These are phyloP conservation scores for Cyclophora punctaria DNA, from an alignment of 2,888 invertebrate genomes.

Conservation along the genomic window DNA sequence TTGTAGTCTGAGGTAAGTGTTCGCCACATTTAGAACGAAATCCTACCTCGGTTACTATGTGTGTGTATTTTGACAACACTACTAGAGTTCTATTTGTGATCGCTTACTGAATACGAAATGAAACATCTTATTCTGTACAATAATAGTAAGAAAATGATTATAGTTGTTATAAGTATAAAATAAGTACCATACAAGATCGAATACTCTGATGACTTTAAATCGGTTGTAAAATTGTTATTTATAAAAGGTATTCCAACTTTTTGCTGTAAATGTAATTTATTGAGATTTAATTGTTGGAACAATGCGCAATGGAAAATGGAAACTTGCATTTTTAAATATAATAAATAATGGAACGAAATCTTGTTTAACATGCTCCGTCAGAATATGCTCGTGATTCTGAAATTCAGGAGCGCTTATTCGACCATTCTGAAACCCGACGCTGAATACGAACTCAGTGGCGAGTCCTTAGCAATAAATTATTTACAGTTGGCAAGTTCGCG, in stretches of 20 bases:
- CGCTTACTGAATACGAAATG: slow-evolving; percentile 25
- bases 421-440: slow-evolving; percentile 11
- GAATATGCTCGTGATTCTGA: slow-evolving; percentile 22
- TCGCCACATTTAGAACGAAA: background rate
- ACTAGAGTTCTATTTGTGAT: slow-evolving; percentile 27
- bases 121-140: slow-evolving; percentile 15
- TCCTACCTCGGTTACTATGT: background rate
- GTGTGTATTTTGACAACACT: slow-evolving; percentile 25
- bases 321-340: slow-evolving; percentile 3
- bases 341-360: slow-evolving; percentile 8
- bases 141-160: too few species aligned
- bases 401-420: slow-evolving; percentile 24
- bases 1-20: background rate
- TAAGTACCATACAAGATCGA: too few species aligned
- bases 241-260: too few species aligned
- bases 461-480: slow-evolving; percentile 39
- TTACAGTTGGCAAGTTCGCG: slow-evolving; percentile 30
- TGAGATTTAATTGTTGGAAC: too few species aligned
- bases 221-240: too few species aligned
- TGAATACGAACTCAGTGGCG: slow-evolving; percentile 26
- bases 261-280: too few species aligned
- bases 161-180: too few species aligned
- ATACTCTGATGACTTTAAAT: too few species aligned
- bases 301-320: too few species aligned
- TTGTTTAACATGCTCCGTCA: slow-evolving; percentile 5